phyloP scores from a whole-genome alignment of 2,888 invertebrate genomes.

The Cataglyphis albicans region DNA sequence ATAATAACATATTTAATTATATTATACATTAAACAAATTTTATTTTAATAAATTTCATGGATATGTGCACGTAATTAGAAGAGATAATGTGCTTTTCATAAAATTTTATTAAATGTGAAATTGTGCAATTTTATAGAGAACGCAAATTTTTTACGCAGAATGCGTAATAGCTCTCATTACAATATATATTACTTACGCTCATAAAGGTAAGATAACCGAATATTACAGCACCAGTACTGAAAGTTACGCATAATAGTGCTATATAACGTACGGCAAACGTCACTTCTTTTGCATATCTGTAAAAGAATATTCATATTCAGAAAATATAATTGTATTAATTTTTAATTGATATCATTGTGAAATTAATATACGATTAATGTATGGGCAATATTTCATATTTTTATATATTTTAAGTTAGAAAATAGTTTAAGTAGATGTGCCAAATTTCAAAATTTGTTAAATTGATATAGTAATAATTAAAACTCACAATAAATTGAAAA shows the following conservation, averaged over 20 bases:
- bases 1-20: neutral
- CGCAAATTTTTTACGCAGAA: neutral
- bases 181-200: conserved; percentile 57
- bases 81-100: neutral
- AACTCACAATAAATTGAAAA: too few relatives aligned
- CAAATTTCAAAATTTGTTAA: too few relatives aligned
- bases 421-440: too few relatives aligned
- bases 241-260: conserved; percentile 57
- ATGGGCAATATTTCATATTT: too few relatives aligned
- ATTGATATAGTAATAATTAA: too few relatives aligned
- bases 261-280: conserved; percentile 56
- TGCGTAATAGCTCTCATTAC: neutral
- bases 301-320: neutral
- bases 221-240: conserved; percentile 61
- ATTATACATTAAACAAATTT: neutral
- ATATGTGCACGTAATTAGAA: neutral
- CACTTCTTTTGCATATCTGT: conserved; percentile 63
- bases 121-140: neutral
- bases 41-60: neutral
- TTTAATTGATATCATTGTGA: too few relatives aligned
- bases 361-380: too few relatives aligned
- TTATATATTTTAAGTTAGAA: neutral
- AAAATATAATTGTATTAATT: neutral
- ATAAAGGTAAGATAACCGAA: conserved; percentile 69
- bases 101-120: neutral